Evolutionary conservation across 2,113 vertebrate genomes (phyloP), one percentile per base, ranked within the genome.

Genomic region (Formicarius rufipectus): DNA sequence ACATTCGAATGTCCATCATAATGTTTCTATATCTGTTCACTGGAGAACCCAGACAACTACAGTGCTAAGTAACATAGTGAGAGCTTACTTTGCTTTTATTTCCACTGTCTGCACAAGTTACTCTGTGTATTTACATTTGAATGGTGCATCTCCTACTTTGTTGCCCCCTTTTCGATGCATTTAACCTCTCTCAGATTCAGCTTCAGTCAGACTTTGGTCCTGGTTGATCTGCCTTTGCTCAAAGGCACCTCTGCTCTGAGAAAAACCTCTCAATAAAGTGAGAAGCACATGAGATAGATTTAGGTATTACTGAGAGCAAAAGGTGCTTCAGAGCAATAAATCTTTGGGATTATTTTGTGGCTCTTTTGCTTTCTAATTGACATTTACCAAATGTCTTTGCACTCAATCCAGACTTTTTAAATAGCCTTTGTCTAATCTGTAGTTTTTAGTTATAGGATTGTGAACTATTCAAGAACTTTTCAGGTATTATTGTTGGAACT

Each of bases 1-100:
- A 12, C 5, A 1, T 7, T n/a, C 37, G 17, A 49, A 31, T 8
- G 13, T 58, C 47, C 25, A 7, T 58, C 0, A 1, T 59, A 24
- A 3, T 11, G 30, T n/a, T 71, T 31, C 76, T 74, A 10, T 64
- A 5, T 4, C 68, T 2, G 0, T 47, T 91, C 27, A 16, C 69
- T 53, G 39, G 31, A 55, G 33, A 27, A 50, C 50, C 50, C 67
- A 56, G 53, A 25, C 28, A 67, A 3, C 11, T 22, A 2, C 49
- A 42, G 42, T 5, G 3, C 42, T 35, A 8, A 74, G 33, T 2
- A 37, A 40, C 16, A 3, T 1, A 30, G 13, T 9, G 21, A 78
- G 39, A 31, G 8, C 31, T 85, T 62, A 37, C 56, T 82, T 31
- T 67, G 62, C 0, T 66, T 89, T 85, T 35, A n/a, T 64, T 62